These are phyloP conservation scores for Gallinago media DNA, from an alignment of 2,113 vertebrate genomes.

Conservation along the genomic window DNA sequence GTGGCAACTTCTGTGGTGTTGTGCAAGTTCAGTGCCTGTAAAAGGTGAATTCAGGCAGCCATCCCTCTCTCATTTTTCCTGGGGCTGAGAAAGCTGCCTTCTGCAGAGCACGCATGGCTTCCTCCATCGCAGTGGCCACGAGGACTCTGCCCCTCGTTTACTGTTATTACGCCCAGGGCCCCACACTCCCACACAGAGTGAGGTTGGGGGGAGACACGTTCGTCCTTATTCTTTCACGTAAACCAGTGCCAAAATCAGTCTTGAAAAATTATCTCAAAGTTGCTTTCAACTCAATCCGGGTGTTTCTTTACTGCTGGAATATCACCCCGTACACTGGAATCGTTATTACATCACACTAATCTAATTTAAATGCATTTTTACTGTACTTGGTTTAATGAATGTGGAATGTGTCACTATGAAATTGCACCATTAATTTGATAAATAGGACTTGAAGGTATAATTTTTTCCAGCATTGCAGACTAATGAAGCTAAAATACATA, in stretches of 20 bases:
- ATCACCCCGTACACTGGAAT: conserved; percentile 73
- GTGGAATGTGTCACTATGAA: conserved; percentile 88
- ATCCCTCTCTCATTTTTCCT: rapidly evolving
- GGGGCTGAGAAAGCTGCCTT: background rate
- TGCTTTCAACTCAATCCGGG: conserved; percentile 70
- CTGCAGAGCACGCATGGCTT: background rate
- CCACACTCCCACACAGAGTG: background rate
- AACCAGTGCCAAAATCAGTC: conserved; percentile 72
- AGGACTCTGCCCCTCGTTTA: background rate
- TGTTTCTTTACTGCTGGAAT: conserved; percentile 78
- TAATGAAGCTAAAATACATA: conserved; percentile 92
- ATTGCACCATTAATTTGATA: conserved; percentile 91
- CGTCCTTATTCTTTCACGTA: conserved; percentile 45
- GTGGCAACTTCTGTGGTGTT: rapidly evolving
- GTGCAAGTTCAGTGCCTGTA: background rate
- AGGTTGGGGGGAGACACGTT: background rate
- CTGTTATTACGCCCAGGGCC: background rate
- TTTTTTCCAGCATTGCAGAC: conserved; percentile 88
- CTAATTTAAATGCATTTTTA: conserved; percentile 89
- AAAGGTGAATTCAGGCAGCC: background rate
- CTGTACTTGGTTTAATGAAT: conserved; percentile 89
- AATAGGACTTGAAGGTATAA: conserved; percentile 90
- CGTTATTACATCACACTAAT: conserved; percentile 89
- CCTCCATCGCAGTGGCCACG: background rate
- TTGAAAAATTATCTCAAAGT: conserved; percentile 74